phyloP scores from a whole-genome alignment of 2,888 invertebrate species.

The Nephrotoma flavescens region DNA sequence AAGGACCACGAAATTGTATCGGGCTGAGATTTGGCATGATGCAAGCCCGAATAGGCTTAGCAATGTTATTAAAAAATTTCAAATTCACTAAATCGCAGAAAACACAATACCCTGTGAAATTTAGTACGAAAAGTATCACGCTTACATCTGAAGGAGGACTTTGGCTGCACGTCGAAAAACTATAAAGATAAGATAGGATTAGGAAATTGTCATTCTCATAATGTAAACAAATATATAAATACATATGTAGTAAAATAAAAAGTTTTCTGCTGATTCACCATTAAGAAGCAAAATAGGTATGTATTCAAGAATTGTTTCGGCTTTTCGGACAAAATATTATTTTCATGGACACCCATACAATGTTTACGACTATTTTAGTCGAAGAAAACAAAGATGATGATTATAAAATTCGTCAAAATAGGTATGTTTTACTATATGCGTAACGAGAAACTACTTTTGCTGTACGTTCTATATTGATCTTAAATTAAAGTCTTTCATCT shows the following conservation, averaged over 20 bases:
- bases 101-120: slow-evolving; percentile 4
- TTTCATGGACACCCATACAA: no score
- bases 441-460: not conserved
- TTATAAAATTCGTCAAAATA: no score
- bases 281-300: not conserved
- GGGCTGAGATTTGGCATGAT: slow-evolving; percentile 28
- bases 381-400: no score
- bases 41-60: slow-evolving; percentile 23
- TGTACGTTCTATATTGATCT: not conserved
- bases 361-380: no score
- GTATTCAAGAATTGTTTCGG: no score
- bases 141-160: slow-evolving; percentile 5
- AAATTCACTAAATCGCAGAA: slow-evolving; percentile 16
- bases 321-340: no score
- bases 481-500: not conserved
- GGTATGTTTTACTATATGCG: not conserved
- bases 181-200: slow-evolving; percentile 13
- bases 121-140: not conserved
- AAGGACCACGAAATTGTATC: slow-evolving; percentile 27
- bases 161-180: slow-evolving; percentile 5
- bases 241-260: not conserved
- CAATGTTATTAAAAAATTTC: slow-evolving; percentile 20
- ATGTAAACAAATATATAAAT: not conserved
- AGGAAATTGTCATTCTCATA: not conserved
- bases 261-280: not conserved